Percentiles rank a stretch among this genome's conserved stretches.
Conservation (phyloP, 2,888 invertebrate genomes). For the Plagodis dolabraria region DNA sequence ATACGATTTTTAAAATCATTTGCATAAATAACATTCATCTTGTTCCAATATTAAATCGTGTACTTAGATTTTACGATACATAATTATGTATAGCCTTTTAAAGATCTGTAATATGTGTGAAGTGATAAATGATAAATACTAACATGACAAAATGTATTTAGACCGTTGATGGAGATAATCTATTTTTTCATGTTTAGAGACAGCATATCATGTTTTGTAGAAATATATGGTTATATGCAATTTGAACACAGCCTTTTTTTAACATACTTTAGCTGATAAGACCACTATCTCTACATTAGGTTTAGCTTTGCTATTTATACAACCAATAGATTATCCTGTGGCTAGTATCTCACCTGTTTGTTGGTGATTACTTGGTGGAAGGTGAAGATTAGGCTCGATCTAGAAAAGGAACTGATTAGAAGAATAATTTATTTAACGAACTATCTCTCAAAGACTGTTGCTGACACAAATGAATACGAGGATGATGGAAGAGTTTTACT, state of each 20-base stretch:
- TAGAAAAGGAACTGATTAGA: too few relatives aligned
- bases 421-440: too few relatives aligned
- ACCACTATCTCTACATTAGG: too few relatives aligned
- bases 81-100: slow-evolving; percentile 44
- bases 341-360: too few relatives aligned
- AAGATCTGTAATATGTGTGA: slow-evolving; percentile 66
- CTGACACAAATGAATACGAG: too few relatives aligned
- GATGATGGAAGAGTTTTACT: too few relatives aligned
- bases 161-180: slow-evolving; percentile 39
- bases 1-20: slow-evolving; percentile 26
- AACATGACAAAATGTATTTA: slow-evolving; percentile 32
- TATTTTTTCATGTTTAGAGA: slow-evolving; percentile 68
- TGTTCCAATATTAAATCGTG: slow-evolving; percentile 14
- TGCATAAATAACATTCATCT: slow-evolving; percentile 24
- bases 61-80: slow-evolving; percentile 27
- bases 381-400: too few relatives aligned
- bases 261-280: not conserved
- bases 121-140: slow-evolving; percentile 62
- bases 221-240: slow-evolving; percentile 69
- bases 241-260: slow-evolving; percentile 32
- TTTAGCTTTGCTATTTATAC: too few relatives aligned
- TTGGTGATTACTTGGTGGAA: too few relatives aligned
- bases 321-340: too few relatives aligned
- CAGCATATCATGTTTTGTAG: slow-evolving; percentile 81
- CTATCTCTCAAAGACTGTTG: too few relatives aligned